Evolutionary conservation across 2,797 vertebrate species (phyloP), one percentile per base, ranked within the genome.

Genomic region (Leptatherina wallacei): DNA sequence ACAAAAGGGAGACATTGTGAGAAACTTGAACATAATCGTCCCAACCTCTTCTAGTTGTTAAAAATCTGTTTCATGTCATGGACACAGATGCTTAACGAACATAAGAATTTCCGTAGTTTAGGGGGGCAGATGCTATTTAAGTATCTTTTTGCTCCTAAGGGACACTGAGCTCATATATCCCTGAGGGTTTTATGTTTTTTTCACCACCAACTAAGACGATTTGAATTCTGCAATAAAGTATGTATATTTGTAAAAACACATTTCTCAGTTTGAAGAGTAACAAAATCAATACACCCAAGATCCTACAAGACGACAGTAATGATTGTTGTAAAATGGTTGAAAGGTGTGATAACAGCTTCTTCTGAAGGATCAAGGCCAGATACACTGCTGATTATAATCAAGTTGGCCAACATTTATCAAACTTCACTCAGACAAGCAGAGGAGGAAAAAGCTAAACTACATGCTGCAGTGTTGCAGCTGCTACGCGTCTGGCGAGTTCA

Each of bases 31-130:
- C 38, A 73, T 58, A 7, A 33, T 57, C 65, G 29, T 36, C 0
- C 11, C 38, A 36, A 71, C 6, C 36, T 71, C 3, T 11, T 75
- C 18, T 59, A 70, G 57, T 38, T 65, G 57, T 59, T 38, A 40
- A 65, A 79, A 36, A 63, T 69, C 57, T 3, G 70, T 58, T 78
- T 84, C 61, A 57, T 69, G 70, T 75, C 73, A 74, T 65, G 60
- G 76, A 74, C 65, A 77, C 74, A 85, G 80, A 89, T 86, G 83
- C 73, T 85, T 83, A 83, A 85, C 81, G 80, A 76, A 76, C 78
- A 68, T 55, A 89, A 87, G 81, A 83, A 89, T 90, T 88, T 92
- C 83, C 70, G 18, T 81, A 77, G 51, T 77, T 78, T 77, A 18
- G 24, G 30, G 18, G 54, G 75, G 81, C 80, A 55, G 80, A 88